These are phyloP conservation scores for Canis aureus DNA, from an alignment of 2,113 vertebrate species.

Conservation along the genomic window DNA sequence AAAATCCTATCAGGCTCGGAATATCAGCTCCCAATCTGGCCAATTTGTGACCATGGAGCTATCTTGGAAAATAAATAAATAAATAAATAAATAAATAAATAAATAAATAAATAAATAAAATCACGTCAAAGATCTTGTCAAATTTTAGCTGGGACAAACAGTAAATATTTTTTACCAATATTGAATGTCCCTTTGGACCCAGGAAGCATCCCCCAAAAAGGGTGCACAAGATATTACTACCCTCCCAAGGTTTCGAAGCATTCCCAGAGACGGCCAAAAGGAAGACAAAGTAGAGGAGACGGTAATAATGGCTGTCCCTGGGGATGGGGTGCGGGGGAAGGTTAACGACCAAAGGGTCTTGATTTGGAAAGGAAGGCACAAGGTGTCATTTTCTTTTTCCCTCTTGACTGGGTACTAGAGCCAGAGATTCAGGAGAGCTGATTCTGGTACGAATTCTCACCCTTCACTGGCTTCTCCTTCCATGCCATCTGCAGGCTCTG, in stretches of 20 bases:
- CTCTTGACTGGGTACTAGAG: neutral
- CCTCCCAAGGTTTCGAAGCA: neutral
- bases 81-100: too few relatives aligned
- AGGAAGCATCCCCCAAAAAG: neutral
- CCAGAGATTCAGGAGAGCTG: neutral
- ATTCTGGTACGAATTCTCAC: neutral
- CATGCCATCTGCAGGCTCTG: neutral
- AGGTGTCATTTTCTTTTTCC: neutral
- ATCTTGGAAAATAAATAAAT: neutral
- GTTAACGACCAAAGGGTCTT: neutral
- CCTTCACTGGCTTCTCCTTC: neutral
- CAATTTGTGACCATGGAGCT: neutral
- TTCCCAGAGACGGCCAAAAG: neutral
- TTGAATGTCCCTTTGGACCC: neutral
- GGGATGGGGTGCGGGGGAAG: neutral
- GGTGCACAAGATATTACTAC: neutral
- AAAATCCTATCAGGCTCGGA: neutral
- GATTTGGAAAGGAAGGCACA: neutral
- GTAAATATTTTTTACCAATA: neutral
- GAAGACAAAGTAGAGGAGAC: neutral
- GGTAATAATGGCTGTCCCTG: neutral
- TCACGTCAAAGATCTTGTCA: neutral
- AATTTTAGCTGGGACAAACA: neutral
- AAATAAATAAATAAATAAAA: too few relatives aligned
- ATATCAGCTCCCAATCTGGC: neutral